Percentiles rank a stretch among this genome's conserved stretches.
Evolutionary conservation across 1,140 invertebrate genomes (phyloP).

Genomic region (Saccostrea echinata): DNA sequence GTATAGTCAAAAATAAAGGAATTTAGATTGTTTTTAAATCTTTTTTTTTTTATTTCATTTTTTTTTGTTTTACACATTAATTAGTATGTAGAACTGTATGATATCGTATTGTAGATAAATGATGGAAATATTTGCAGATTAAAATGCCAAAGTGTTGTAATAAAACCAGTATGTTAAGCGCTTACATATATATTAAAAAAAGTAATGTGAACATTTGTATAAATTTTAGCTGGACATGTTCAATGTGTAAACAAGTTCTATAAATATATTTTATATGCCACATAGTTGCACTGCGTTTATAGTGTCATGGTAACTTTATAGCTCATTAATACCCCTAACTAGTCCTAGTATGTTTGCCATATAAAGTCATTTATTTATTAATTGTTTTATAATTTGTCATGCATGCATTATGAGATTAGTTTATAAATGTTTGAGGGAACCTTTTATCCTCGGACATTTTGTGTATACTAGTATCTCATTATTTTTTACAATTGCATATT

Average conservation of each 20-base stretch:
- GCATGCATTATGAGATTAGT: constrained; percentile 12
- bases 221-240: neutral
- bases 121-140: neutral
- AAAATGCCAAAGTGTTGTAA: constrained; percentile 14
- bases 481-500: neutral
- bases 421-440: neutral
- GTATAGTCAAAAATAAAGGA: neutral
- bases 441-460: neutral
- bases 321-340: neutral
- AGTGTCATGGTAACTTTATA: neutral
- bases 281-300: neutral
- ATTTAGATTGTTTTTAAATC: neutral
- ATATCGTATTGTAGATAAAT: neutral
- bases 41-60: neutral
- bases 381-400: constrained; percentile 25
- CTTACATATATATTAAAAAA: neutral
- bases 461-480: neutral
- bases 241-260: neutral
- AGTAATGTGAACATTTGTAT: neutral
- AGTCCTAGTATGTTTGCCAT: neutral
- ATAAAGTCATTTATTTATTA: constrained; percentile 33
- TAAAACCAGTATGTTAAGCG: neutral
- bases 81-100: neutral
- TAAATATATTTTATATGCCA: constrained; percentile 3
- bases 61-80: neutral